Base-by-base conservation (phyloP, 2,113 vertebrate genomes). In the Thinocorus orbignyianus region DNA sequence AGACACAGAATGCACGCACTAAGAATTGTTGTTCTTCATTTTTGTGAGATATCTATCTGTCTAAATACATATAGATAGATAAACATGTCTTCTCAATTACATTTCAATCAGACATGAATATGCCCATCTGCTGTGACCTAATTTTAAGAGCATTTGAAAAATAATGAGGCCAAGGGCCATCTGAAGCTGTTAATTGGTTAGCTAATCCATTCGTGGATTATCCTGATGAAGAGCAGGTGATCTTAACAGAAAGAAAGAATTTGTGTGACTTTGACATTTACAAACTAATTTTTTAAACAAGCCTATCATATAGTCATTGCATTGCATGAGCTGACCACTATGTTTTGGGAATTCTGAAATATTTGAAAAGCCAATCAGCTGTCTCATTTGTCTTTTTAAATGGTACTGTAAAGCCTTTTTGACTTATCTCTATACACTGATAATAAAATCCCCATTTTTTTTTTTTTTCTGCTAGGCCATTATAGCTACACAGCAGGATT, bases 151-250 rank as follows among this genome's bases (percentile, higher is more conserved):
- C 28, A 86, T 60, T 87, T 86, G 58, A 93, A 96, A 94, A 96
- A 90, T 74, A 93, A 95, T 86, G 85, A 90, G 85, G 84, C 13
- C 68, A 92, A 86, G 68, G 60, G 48, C 76, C 84, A 94, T 86
- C 7, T 60, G 42, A 94, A 92, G 46, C 80, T 83, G 74, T 86
- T 93, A 90, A 96, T 46, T 88, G 76, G 64, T 93, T 65, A 73
- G 68, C 71, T 96, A 93, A 95, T 95, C 88, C 76, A 88, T 60
- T 92, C 51, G 35, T 6, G 58, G 89, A 94, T 93, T 95, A 95
- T 57, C 65, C 78, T 72, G 66, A 92, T 72, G 86, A 73, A 90
- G 23, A 86, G 41, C 6, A 90, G 60, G 42, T 2, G 3, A 91
- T 71, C 66, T 84, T 31, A 81, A 58, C 57, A 84, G 30, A 79